A percentile compares a stretch with the other conserved stretches of the same genome.
Conservation (phyloP, 2,888 invertebrate species). For the Tanytarsus gracilentus region DNA sequence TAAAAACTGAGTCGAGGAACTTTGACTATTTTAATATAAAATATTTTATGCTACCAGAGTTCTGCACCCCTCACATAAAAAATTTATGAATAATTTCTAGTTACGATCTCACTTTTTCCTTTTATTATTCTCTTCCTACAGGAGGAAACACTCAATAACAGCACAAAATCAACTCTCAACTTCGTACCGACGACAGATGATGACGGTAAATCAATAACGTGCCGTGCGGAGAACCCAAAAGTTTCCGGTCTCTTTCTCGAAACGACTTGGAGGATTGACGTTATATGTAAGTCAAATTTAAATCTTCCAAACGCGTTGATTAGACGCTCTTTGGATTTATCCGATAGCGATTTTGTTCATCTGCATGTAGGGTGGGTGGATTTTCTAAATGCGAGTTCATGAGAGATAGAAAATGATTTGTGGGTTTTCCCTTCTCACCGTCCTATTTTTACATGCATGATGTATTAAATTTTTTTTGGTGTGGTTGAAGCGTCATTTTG, state of each 20-base stretch:
- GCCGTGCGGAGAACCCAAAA: constrained; percentile 85
- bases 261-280: constrained; percentile 77
- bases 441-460: too few relatives aligned
- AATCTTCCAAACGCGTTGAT: too few relatives aligned
- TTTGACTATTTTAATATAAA: too few relatives aligned
- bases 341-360: too few relatives aligned
- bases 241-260: constrained; percentile 74
- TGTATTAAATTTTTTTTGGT: too few relatives aligned
- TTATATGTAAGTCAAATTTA: constrained; percentile 67
- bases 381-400: too few relatives aligned
- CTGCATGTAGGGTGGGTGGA: too few relatives aligned
- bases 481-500: too few relatives aligned
- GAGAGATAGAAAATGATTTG: too few relatives aligned
- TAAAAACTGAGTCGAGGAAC: background rate
- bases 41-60: too few relatives aligned
- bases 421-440: background rate
- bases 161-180: constrained; percentile 75
- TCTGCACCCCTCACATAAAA: background rate
- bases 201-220: constrained; percentile 79
- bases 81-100: background rate
- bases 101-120: background rate
- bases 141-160: constrained; percentile 73
- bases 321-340: too few relatives aligned
- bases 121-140: constrained; percentile 38
- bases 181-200: constrained; percentile 84